Evolutionary conservation across 2,113 vertebrate genomes (phyloP), one percentile per base, ranked within the genome.

Genomic region (Podocnemis expansa): DNA sequence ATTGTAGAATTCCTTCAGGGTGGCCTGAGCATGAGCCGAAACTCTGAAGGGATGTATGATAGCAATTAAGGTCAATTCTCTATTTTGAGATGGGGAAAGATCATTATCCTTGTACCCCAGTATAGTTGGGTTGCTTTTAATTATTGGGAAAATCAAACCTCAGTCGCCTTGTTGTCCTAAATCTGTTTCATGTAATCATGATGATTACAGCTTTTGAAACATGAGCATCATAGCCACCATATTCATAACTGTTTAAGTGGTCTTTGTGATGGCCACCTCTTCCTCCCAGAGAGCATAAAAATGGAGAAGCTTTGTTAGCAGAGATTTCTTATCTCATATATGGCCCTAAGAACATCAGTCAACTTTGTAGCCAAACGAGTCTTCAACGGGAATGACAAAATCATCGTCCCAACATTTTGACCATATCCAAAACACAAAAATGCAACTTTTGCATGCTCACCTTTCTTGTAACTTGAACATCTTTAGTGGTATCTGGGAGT

Each of bases 351-450:
- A 52, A n/a, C 31, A 41, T 6, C 13, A 1, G n/a, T 16, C 88
- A 78, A 29, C 91, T 95, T 78, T 38, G 47, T 86, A 54, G 76
- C 67, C 79, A 94, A 85, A 22, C 41, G 52, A 25, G 45, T 91
- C 27, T 63, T 80, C 51, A 88, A 73, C 16, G 90, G 89, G 22
- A n/a, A 55, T 11, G 51, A 78, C 49, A 89, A 14, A 58, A 47
- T 10, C 3, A 4, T 88, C 73, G 5, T 41, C 25, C 14, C 87
- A 49, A 24, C 63, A 21, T 88, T 80, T 24, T 43, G 21, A 4
- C 49, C 79, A 91, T 89, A 67, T 84, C 14, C 70, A 41, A 95
- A 90, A 31, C 2, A 2, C 34, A 54, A 17, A 51, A 52, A 47
- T 63, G 60, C 5, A 43, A 75, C 10, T 75, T 43, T 75, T 43